Evolutionary conservation across 2,888 invertebrate species (phyloP), one percentile per base, ranked within the genome.

Genomic region (Eupithecia insigniata): DNA sequence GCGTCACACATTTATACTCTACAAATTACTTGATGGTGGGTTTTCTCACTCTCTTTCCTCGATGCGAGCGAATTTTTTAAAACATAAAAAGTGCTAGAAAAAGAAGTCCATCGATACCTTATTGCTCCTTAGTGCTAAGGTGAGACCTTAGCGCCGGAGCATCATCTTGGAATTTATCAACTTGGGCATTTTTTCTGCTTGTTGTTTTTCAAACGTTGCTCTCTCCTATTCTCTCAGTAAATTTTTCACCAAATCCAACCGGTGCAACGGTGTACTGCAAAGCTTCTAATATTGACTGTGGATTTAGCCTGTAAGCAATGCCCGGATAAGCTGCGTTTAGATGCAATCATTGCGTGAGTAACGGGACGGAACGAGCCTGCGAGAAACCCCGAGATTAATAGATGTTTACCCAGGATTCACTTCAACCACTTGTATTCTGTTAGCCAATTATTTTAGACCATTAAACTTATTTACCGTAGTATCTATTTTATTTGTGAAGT

Each of bases 261-360:
- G 12, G 28, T 62, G 46, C 68, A 46, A 51, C n/a, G 12, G 28
- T 62, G 46, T 70, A 68, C 71, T 66, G 70, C 18, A 61, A 26
- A 28, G 18, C 39, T 66, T 67, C 32, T 64, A 65, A 69, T 71
- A 70, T 70, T 64, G 67, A 58, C 73, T 55, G 68, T 70, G 60
- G 60, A 64, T 65, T 65, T 68, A 74, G 70, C 71, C 72, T 76
- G 68, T 73, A 75, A 55, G 74, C 76, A 73, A 66, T 71, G 55
- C 62, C 61, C 66, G 67, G 75, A 72, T 76, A 75, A 72, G 73
- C 69, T 74, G 73, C 75, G 72, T 69, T 73, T 76, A 72, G 73
- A 75, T 75, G 73, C 60, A 73, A 75, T 75, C 71, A 74, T 75
- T 75, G 76, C 77, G 74, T 74, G 74, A 76, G 75, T 74, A 77